phyloP scores from a whole-genome alignment of 2,113 vertebrate species.

The Perognathus longimembris region DNA sequence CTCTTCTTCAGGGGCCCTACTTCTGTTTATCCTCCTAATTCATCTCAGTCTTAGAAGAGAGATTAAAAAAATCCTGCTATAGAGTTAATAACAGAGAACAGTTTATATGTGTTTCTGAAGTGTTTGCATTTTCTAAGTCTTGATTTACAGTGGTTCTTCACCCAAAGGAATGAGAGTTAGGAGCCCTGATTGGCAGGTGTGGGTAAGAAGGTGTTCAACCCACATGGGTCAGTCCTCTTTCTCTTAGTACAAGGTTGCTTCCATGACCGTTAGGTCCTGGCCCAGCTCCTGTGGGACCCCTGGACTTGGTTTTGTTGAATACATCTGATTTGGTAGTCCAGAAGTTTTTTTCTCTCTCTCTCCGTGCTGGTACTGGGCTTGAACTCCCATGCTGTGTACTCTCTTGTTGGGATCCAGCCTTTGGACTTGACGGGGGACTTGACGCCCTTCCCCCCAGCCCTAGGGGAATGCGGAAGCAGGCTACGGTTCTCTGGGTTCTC shows the following conservation, averaged over 20 bases:
- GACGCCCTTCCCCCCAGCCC: no score
- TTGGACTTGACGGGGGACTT: no score
- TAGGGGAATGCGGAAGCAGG: no score
- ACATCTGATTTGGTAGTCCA: background rate
- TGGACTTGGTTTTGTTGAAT: background rate
- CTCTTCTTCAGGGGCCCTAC: background rate
- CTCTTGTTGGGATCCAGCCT: no score
- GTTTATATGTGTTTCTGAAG: background rate
- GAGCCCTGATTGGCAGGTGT: background rate
- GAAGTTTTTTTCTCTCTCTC: no score
- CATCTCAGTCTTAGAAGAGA: conserved; percentile 21
- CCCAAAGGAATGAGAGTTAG: background rate
- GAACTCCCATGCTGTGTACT: no score
- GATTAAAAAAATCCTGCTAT: background rate
- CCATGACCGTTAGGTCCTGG: background rate
- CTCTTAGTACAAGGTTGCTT: background rate
- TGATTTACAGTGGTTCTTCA: background rate
- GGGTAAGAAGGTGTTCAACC: background rate
- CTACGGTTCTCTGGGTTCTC: no score
- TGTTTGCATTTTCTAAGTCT: conserved; percentile 14
- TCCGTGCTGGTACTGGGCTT: no score
- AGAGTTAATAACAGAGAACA: background rate
- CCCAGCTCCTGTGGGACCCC: background rate
- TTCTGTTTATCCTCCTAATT: background rate
- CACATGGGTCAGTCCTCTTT: background rate